Base-by-base conservation (phyloP, 2,888 invertebrate genomes). In the Tanaodytes sp. region DNA sequence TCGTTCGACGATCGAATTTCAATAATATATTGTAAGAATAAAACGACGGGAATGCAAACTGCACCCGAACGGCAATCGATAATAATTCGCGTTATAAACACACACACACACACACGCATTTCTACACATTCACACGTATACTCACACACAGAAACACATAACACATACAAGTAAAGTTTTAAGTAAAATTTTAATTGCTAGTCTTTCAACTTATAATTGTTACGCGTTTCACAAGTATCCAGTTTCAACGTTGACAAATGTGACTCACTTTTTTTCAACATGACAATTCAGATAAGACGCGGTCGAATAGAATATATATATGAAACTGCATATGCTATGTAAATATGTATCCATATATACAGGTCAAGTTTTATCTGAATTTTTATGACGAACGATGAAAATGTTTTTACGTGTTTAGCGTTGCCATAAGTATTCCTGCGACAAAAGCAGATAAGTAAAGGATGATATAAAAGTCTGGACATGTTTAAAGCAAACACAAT, bases 121-220 rank as follows among this genome's bases (percentile, higher is more conserved):
- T n/a, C n/a, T n/a, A n/a, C n/a, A n/a, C n/a, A n/a, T n/a, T n/a
- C n/a, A n/a, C n/a, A n/a, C n/a, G n/a, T n/a, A n/a, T n/a, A n/a
- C n/a, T n/a, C n/a, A n/a, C n/a, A n/a, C n/a, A n/a, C n/a, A n/a
- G n/a, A n/a, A n/a, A n/a, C n/a, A n/a, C n/a, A n/a, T n/a, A n/a
- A n/a, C n/a, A n/a, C n/a, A n/a, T n/a, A n/a, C n/a, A n/a, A n/a
- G n/a, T n/a, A n/a, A n/a, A n/a, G n/a, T n/a, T n/a, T 73, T 72
- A 75, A 77, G 75, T 62, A 71, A 79, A 78, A 43, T 74, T 72
- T 74, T 80, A 78, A 80, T 78, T 79, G 76, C 81, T 81, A 81
- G 81, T 81, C 81, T 76, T 73, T 75, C 76, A 68, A 78, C 74
- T 70, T 71, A 72, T 67, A 75, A 75, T 48, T 64, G 55, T 49